These are phyloP conservation scores for Drosophila gunungcola DNA, from an alignment of 1,140 invertebrate species.

Conservation along the genomic window DNA sequence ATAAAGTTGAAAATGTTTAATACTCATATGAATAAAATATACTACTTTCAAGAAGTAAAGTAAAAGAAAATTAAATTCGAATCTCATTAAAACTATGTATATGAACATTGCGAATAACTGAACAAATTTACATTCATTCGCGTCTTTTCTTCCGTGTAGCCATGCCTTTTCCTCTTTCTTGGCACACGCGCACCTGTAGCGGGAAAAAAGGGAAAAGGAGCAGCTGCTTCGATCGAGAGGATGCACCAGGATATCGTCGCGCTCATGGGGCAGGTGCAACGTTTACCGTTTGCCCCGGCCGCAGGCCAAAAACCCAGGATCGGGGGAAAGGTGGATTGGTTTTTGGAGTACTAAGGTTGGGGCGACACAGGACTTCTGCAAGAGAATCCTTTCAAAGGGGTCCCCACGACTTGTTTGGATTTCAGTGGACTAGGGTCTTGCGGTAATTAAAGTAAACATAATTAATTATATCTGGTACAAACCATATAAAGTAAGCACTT, in stretches of 20 bases:
- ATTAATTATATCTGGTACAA: background rate
- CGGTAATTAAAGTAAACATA: slow-evolving; percentile 1
- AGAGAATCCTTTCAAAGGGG: background rate
- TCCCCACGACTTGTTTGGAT: background rate
- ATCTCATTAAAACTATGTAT: too few species aligned
- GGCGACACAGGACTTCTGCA: slow-evolving; percentile 1
- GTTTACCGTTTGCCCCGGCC: slow-evolving; percentile 66
- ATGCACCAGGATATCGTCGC: slow-evolving; percentile 50
- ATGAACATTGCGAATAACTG: too few species aligned
- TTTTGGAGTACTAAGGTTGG: background rate
- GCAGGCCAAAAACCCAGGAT: slow-evolving; percentile 28
- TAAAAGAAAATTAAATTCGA: too few species aligned
- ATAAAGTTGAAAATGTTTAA: too few species aligned
- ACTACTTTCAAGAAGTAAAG: too few species aligned
- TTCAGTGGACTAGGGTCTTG: background rate
- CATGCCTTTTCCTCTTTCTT: slow-evolving; percentile 14
- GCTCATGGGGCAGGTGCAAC: slow-evolving; percentile 66
- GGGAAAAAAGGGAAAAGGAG: slow-evolving; percentile 18
- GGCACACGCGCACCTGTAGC: slow-evolving; percentile 72
- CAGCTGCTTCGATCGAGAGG: slow-evolving; percentile 53
- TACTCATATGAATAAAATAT: too few species aligned
- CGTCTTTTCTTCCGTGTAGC: background rate
- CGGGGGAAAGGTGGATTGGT: background rate
- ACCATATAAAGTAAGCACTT: background rate
- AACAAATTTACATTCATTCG: too few species aligned